Percentiles rank a stretch among this genome's conserved stretches.
These are phyloP conservation scores for Cheilosia vernalis DNA, from an alignment of 2,888 invertebrate genomes.

Conservation along the genomic window DNA sequence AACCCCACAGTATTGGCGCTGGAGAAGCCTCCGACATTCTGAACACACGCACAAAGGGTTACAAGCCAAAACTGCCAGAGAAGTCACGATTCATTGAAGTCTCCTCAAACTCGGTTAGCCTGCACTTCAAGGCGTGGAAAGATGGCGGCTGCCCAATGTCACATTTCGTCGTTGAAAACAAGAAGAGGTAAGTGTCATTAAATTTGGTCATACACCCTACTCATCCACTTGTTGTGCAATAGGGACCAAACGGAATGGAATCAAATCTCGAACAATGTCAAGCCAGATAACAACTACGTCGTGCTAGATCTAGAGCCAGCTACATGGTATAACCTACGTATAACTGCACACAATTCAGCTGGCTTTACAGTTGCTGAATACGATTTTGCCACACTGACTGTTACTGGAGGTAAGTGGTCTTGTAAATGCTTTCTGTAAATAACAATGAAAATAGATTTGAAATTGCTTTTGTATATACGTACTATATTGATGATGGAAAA, in stretches of 20 bases:
- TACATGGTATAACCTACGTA: conserved; percentile 95
- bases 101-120: conserved; percentile 95
- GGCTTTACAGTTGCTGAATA: conserved; percentile 97
- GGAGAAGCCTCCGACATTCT: conserved; percentile 95
- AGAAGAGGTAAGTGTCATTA: conserved; percentile 88
- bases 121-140: conserved; percentile 96
- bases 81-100: conserved; percentile 96
- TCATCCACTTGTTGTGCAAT: conserved; percentile 50
- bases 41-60: conserved; percentile 95
- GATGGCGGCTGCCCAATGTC: conserved; percentile 98
- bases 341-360: conserved; percentile 97
- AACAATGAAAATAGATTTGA: conserved; percentile 60
- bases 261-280: conserved; percentile 96
- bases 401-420: conserved; percentile 91
- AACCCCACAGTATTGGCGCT: conserved; percentile 90
- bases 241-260: conserved; percentile 95
- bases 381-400: conserved; percentile 96
- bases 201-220: conserved; percentile 23
- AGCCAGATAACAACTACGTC: conserved; percentile 95
- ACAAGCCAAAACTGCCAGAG: conserved; percentile 95
- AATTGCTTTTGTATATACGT: conserved; percentile 83
- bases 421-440: conserved; percentile 45
- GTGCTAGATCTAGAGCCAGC: conserved; percentile 96
- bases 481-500: conserved; percentile 73
- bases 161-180: conserved; percentile 97